Evolutionary conservation across 2,888 invertebrate species (phyloP), one percentile per base, ranked within the genome.

Genomic region (Parascotia fuliginaria): DNA sequence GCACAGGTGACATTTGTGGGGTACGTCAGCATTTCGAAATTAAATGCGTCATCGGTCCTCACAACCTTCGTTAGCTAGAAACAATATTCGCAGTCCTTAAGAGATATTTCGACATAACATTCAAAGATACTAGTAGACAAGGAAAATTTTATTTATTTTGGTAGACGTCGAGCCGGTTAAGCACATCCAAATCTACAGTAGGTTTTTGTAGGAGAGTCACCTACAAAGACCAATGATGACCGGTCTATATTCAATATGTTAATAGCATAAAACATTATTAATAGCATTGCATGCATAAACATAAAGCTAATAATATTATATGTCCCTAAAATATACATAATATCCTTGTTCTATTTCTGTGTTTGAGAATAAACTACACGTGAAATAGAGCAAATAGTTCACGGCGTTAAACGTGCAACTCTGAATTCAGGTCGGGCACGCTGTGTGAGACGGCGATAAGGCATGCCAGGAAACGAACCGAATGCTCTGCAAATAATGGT

Each of bases 401-500:
- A n/a, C 34, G 59, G 27, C 49, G 40, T 60, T 44, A 47, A 65
- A 55, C 58, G 42, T 60, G 51, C 42, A 55, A 54, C 54, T 49
- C 41, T 16, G 40, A 43, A 75, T 72, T 63, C 66, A 75, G 70
- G 68, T 63, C 73, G 67, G 42, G 55, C 46, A 50, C 38, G 44
- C 36, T 31, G 46, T 59, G 50, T 58, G 45, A 67, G 59, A 55
- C 40, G 49, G 65, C 70, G 82, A 83, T 84, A 83, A 84, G 79
- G 75, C 75, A 75, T 62, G 79, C 65, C 77, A 76, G 82, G 78
- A 81, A 80, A 57, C 55, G 51, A 55, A 58, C 32, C 55, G 55
- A 65, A 66, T 62, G 55, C 67, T 55, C 43, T 24, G 51, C 70
- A 65, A 67, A 65, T 59, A 55, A 42, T 52, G 50, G 53, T 47